A percentile compares a stretch with the other conserved stretches of the same genome.
phyloP scores from a whole-genome alignment of 2,797 vertebrate species.

The Paguma larvata region DNA sequence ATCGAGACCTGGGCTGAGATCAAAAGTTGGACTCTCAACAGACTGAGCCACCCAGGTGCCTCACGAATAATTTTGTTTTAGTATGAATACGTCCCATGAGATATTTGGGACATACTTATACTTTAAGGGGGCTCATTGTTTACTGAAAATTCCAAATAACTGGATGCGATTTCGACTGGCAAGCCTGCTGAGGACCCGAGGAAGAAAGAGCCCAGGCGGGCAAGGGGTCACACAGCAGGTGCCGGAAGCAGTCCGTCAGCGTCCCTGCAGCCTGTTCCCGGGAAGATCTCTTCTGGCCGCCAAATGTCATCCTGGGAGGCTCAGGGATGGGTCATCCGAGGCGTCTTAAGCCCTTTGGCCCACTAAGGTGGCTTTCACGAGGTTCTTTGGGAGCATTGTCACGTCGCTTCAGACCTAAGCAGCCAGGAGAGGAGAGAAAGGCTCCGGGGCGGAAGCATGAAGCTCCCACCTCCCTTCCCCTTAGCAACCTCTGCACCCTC shows the following conservation, averaged over 20 bases:
- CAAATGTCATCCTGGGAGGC: neutral
- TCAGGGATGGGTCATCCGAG: fast-evolving
- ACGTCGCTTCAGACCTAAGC: neutral
- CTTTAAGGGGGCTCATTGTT: neutral
- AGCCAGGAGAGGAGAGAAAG: neutral
- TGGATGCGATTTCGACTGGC: neutral
- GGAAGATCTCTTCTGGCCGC: neutral
- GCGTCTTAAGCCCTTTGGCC: neutral
- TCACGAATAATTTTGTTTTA: neutral
- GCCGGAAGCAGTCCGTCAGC: neutral
- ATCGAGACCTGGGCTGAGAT: too few species aligned
- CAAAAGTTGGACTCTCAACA: too few species aligned
- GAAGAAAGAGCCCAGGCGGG: neutral
- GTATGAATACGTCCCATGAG: neutral
- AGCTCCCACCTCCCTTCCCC: neutral
- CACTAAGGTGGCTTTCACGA: neutral
- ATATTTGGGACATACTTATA: neutral
- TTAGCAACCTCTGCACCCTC: neutral
- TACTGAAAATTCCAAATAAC: neutral
- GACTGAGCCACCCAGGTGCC: too few species aligned
- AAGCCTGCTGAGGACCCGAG: neutral
- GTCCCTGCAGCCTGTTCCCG: neutral
- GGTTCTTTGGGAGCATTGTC: neutral
- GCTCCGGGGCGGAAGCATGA: neutral
- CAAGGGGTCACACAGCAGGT: neutral